These are phyloP conservation scores for Ischnura elegans DNA, from an alignment of 2,888 invertebrate genomes.

Conservation along the genomic window DNA sequence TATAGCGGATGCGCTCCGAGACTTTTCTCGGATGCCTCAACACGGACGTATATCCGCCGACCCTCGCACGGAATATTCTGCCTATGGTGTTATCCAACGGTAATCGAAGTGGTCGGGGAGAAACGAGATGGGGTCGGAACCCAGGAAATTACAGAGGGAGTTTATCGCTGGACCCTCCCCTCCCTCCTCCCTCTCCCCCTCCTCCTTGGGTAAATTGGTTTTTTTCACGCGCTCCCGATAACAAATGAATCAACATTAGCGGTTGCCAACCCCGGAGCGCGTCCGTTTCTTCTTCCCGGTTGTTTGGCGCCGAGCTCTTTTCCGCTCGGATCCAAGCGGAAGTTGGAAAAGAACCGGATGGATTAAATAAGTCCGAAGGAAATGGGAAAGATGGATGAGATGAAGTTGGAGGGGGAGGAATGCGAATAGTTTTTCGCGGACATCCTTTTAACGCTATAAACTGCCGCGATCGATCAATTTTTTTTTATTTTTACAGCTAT, in stretches of 20 bases:
- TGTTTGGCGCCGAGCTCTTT: not conserved
- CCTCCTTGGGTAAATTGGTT: not conserved
- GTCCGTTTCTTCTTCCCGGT: slow-evolving; percentile 1
- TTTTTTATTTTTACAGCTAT: not conserved
- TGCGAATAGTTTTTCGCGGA: not conserved
- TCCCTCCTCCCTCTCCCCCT: not conserved
- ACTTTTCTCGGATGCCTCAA: not conserved
- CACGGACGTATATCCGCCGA: not conserved
- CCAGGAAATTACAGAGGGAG: slow-evolving; percentile 35
- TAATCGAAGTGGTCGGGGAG: not conserved
- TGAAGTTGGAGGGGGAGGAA: not conserved
- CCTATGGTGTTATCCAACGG: slow-evolving; percentile 5
- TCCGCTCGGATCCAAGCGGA: not conserved
- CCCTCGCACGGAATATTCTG: not conserved
- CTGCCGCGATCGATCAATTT: not conserved
- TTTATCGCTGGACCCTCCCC: not conserved
- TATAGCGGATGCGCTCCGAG: too few species aligned
- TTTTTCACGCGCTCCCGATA: slow-evolving; percentile 33
- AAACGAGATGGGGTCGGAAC: not conserved
- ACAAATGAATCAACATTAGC: slow-evolving; percentile 38
- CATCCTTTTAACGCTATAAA: not conserved
- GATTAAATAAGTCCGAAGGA: not conserved
- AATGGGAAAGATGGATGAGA: slow-evolving; percentile 8
- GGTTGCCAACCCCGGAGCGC: slow-evolving; percentile 23
- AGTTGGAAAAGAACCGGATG: not conserved